Conservation (phyloP, 2,113 vertebrate species). For the Fulmarus glacialis region DNA sequence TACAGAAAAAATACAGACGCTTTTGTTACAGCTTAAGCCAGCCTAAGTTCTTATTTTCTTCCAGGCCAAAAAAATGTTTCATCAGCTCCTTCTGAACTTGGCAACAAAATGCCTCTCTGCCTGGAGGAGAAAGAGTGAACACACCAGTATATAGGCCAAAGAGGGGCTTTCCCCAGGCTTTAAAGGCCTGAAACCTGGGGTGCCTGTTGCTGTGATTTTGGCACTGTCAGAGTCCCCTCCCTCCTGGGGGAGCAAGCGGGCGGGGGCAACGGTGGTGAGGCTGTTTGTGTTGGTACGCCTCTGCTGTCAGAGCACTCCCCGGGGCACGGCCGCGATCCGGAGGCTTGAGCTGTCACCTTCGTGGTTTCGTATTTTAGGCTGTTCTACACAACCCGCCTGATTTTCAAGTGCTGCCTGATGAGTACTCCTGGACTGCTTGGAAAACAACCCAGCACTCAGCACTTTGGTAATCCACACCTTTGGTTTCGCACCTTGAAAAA, state of each 20-base stretch:
- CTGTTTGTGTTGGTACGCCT: not conserved
- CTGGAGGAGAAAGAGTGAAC: not conserved
- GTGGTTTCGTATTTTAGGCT: rapidly evolving
- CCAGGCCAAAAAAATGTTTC: not conserved
- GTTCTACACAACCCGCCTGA: not conserved
- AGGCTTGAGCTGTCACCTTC: not conserved
- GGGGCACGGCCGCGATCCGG: rapidly evolving
- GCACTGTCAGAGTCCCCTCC: not conserved
- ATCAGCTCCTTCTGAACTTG: not conserved
- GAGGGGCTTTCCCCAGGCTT: not conserved
- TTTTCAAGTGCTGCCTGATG: not conserved
- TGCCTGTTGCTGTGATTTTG: not conserved
- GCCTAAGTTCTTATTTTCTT: constrained; percentile 30
- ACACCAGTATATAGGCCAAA: not conserved
- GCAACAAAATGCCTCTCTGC: not conserved
- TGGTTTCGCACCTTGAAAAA: not conserved
- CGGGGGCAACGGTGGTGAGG: rapidly evolving
- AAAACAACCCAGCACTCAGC: not conserved
- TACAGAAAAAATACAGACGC: constrained; percentile 25
- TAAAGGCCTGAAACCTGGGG: not conserved
- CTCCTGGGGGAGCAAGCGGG: not conserved
- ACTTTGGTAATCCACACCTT: not conserved
- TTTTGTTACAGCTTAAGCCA: constrained; percentile 32
- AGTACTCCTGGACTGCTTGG: not conserved
- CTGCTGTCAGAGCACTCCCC: not conserved